phyloP scores from a whole-genome alignment of 2,888 invertebrate species.

The Ethmia dodecea region DNA sequence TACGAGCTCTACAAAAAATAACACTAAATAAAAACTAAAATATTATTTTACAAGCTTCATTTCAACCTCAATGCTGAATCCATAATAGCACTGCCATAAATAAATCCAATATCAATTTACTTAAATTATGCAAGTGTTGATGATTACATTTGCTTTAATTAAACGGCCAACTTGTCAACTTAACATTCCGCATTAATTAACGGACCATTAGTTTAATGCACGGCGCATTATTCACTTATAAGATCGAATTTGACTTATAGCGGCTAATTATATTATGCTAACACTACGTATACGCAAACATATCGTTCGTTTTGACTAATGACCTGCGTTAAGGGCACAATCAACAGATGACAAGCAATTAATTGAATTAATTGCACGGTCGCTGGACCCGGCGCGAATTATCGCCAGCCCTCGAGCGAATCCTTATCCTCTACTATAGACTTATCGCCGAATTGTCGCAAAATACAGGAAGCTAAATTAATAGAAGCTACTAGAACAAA shows the following conservation, averaged over 20 bases:
- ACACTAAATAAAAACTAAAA: too few species aligned
- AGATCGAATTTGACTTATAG: constrained; percentile 47
- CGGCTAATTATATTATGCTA: constrained; percentile 38
- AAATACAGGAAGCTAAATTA: too few species aligned
- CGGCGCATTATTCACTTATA: constrained; percentile 38
- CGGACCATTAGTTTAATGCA: constrained; percentile 28
- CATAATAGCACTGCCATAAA: too few species aligned
- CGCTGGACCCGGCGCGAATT: constrained; percentile 13
- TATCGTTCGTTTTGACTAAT: constrained; percentile 57
- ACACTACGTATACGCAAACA: constrained; percentile 28
- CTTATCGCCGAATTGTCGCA: neutral
- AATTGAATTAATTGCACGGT: constrained; percentile 55
- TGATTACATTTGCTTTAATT: too few species aligned
- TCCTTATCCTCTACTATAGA: constrained; percentile 20
- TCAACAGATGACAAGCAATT: constrained; percentile 69
- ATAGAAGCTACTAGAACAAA: neutral
- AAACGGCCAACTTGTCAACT: too few species aligned
- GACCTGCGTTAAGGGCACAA: constrained; percentile 50
- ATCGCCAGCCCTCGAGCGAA: constrained; percentile 22
- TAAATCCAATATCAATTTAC: too few species aligned
- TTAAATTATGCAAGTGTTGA: too few species aligned
- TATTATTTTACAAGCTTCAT: too few species aligned
- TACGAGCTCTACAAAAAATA: too few species aligned
- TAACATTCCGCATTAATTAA: constrained; percentile 26
- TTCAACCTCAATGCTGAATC: too few species aligned